Base-by-base conservation (phyloP, 2,113 vertebrate genomes). In the Tragelaphus strepsiceros region DNA sequence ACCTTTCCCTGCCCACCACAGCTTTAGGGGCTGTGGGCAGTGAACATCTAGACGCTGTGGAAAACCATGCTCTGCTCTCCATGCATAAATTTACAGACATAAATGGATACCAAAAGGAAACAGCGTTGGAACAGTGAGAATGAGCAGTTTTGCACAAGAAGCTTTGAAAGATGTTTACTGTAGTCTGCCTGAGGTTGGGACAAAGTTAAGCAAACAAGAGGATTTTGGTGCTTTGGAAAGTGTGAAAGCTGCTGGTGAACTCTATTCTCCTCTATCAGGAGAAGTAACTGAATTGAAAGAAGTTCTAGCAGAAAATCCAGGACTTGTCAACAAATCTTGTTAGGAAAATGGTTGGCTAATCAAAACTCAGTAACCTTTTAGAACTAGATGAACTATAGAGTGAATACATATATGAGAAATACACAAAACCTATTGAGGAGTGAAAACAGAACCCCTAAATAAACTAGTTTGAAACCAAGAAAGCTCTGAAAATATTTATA, bases 291-390 rank as follows among this genome's bases (percentile, higher is more conserved):
- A 83, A 53, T n/a, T 54, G 19, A 54, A 83, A 35, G 19, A 83
- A 54, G 32, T n/a, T 35, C 80, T 54, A 83, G 51, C 51, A 54
- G 51, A 83, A 83, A 83, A 83, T 12, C 19, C 80, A 54, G 80
- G 80, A 54, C 32, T 83, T 54, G 49, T 35, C 80, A 54, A 83
- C 98, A 99, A 99, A 98, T 99, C 99, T 87, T 99, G 99, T 98
- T 99, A 99, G 90, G 98, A 99, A 98, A 99, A 99, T 92, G 99
- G 99, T 11, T 99, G 99, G 99, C 98, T 99, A 96, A 99, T 99
- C 89, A 99, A 99, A 98, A 99, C 32, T 35, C 3, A 13, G 49
- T 22, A 54, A 24, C 6, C 3, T 22, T 54, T 54, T 53, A 83
- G 32, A 83, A 54, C 51, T 35, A 83, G 51, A 83, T 35, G 12